phyloP scores from a whole-genome alignment of 2,113 vertebrate genomes.

The Scophthalmus maximus region DNA sequence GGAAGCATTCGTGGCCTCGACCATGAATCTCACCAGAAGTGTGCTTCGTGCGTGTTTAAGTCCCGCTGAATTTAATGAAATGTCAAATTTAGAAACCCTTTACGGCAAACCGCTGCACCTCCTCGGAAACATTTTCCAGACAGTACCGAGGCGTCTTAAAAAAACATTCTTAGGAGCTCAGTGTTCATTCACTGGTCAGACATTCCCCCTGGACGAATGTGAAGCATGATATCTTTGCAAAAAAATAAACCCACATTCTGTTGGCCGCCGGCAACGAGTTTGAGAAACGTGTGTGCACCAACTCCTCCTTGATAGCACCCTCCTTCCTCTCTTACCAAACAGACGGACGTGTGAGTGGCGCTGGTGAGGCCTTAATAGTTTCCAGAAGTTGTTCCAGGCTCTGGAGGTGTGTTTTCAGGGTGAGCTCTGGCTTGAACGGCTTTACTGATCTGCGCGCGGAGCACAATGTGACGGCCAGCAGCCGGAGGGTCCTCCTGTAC shows the following conservation, averaged over 20 bases:
- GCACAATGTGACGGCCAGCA: conserved; percentile 30
- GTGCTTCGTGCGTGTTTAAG: conserved; percentile 11
- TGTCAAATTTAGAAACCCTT: conserved; percentile 26
- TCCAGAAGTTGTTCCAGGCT: conserved; percentile 72
- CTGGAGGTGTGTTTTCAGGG: conserved; percentile 41
- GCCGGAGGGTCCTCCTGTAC: not conserved
- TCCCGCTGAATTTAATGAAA: conserved; percentile 34
- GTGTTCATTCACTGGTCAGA: not conserved
- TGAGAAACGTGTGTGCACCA: conserved; percentile 12
- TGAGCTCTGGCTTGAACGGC: conserved; percentile 17
- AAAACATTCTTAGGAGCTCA: not conserved
- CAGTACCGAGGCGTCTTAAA: no score
- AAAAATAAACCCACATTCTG: conserved; percentile 22
- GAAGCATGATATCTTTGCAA: not conserved
- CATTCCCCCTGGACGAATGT: conserved; percentile 11
- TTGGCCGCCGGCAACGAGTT: conserved; percentile 27
- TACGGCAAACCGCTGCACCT: not conserved
- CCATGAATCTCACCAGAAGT: conserved; percentile 44
- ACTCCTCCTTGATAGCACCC: conserved; percentile 33
- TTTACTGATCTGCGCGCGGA: conserved; percentile 26
- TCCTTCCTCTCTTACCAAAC: conserved; percentile 45
- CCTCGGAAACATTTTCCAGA: not conserved
- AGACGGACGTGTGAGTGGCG: conserved; percentile 33
- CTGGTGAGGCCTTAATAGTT: conserved; percentile 70
- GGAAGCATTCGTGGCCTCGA: conserved; percentile 38